Percentiles rank a stretch among this genome's conserved stretches.
These are phyloP conservation scores for Hemaris fuciformis DNA, from an alignment of 2,888 invertebrate species.

Conservation along the genomic window DNA sequence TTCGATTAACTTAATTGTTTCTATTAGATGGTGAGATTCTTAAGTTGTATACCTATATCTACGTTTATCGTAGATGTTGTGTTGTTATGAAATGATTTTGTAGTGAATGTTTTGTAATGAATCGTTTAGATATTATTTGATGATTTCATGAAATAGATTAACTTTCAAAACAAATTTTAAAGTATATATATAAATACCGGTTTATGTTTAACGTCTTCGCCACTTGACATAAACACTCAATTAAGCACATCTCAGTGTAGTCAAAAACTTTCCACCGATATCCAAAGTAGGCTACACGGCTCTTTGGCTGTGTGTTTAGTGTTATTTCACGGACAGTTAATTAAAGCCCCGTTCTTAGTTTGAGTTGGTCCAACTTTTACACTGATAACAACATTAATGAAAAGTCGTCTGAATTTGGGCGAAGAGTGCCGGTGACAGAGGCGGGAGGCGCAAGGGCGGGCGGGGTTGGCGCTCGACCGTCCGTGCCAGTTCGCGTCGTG, in stretches of 20 bases:
- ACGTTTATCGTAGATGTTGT: too few species aligned
- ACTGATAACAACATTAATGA: constrained; percentile 80
- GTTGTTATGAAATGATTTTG: too few species aligned
- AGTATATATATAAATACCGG: too few species aligned
- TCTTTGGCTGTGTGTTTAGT: constrained; percentile 41
- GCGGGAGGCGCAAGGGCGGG: constrained; percentile 54
- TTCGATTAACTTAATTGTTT: background rate
- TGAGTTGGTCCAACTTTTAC: constrained; percentile 72
- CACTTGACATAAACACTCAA: constrained; percentile 39
- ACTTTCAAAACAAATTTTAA: too few species aligned
- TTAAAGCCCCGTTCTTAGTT: constrained; percentile 72
- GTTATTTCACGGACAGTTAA: constrained; percentile 76
- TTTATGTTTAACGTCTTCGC: too few species aligned
- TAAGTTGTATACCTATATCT: too few species aligned
- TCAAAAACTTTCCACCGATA: constrained; percentile 42
- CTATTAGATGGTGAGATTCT: too few species aligned
- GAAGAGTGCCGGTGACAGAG: constrained; percentile 68
- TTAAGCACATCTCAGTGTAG: constrained; percentile 35
- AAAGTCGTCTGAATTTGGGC: constrained; percentile 75
- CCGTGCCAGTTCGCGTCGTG: constrained; percentile 64
- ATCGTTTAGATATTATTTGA: too few species aligned
- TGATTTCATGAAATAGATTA: too few species aligned
- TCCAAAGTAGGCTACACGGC: constrained; percentile 40
- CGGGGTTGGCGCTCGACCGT: constrained; percentile 52
- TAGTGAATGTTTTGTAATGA: background rate